A percentile compares a stretch with the other conserved stretches of the same genome.
phyloP scores from a whole-genome alignment of 92 coral and sea anemone genomes.

The Palythoa grandiflora region DNA sequence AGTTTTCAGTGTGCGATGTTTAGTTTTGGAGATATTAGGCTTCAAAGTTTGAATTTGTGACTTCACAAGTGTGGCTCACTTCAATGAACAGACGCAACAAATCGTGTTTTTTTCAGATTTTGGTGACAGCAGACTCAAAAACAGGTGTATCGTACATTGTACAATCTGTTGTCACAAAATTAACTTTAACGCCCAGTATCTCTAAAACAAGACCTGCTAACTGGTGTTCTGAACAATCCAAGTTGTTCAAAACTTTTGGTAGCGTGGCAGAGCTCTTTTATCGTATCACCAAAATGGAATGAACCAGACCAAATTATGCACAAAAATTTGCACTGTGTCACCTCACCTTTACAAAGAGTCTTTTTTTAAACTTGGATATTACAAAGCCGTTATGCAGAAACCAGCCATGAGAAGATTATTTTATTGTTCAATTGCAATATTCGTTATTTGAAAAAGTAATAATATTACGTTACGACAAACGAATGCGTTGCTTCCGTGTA shows the following conservation, averaged over 20 bases:
- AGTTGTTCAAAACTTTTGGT: neutral
- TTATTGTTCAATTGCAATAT: slow-evolving; percentile 37
- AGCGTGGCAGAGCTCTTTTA: neutral
- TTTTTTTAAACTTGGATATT: neutral
- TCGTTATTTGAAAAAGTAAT: slow-evolving; percentile 41
- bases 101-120: too few relatives aligned
- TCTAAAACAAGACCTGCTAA: too few relatives aligned
- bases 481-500: slow-evolving; percentile 12
- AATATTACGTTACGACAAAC: slow-evolving; percentile 28
- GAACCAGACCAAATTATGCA: neutral
- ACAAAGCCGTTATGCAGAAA: slow-evolving; percentile 6
- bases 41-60: too few relatives aligned
- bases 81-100: too few relatives aligned
- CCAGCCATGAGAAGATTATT: slow-evolving; percentile 33
- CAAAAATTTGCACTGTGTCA: neutral
- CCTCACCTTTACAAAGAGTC: neutral
- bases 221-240: neutral
- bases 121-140: too few relatives aligned
- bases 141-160: too few relatives aligned
- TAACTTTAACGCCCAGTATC: too few relatives aligned
- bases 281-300: neutral
- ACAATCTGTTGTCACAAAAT: too few relatives aligned
- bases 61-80: too few relatives aligned
- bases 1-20: too few relatives aligned
- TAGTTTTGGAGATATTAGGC: too few relatives aligned